Conservation (phyloP, 1,140 invertebrate species). For the Orchesella cincta region DNA sequence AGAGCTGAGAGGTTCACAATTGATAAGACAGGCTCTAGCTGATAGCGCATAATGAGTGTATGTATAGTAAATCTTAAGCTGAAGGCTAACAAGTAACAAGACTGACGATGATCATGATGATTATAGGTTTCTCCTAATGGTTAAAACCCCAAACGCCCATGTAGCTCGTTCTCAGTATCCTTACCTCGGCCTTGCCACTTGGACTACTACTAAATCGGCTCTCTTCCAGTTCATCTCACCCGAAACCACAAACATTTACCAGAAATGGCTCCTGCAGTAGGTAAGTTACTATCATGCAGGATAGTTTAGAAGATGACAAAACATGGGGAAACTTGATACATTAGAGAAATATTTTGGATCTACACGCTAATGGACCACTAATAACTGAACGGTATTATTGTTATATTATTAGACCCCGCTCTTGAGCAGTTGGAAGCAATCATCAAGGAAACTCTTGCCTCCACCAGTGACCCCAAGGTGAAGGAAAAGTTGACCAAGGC, state of each 20-base stretch:
- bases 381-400: neutral
- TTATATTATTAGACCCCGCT: slow-evolving; percentile 29
- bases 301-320: neutral
- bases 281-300: too few species aligned
- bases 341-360: too few species aligned
- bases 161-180: neutral
- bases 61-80: too few species aligned
- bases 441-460: slow-evolving; percentile 31
- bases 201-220: neutral
- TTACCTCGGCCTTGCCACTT: neutral
- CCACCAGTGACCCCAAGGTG: slow-evolving; percentile 18
- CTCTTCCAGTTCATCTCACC: neutral
- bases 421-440: slow-evolving; percentile 26
- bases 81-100: too few species aligned
- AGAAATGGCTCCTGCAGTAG: neutral
- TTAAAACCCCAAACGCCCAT: neutral
- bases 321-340: neutral
- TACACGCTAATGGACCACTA: too few species aligned
- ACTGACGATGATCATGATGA: too few species aligned
- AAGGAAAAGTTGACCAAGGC: slow-evolving; percentile 26
- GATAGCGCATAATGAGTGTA: too few species aligned
- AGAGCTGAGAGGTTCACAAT: too few species aligned
- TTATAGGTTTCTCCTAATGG: neutral
- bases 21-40: too few species aligned
- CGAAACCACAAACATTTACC: neutral